Conservation (phyloP, 1,140 invertebrate species). For the Lysiphlebus fabarum region DNA sequence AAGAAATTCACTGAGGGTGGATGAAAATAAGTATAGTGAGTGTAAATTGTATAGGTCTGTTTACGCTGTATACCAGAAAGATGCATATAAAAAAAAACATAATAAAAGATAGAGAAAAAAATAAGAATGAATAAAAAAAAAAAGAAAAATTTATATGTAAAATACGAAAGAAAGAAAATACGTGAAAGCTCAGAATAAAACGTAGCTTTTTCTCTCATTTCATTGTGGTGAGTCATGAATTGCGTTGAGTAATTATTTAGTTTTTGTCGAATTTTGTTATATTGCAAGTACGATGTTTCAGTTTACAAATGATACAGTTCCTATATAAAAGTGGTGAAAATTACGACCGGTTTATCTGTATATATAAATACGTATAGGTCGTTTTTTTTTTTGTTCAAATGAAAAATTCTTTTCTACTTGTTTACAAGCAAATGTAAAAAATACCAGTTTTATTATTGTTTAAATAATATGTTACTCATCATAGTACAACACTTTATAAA, state of each 20-base stretch:
- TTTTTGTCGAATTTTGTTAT: conserved; percentile 22
- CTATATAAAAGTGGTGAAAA: not conserved
- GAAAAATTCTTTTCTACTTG: too few species aligned
- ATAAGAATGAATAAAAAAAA: not conserved
- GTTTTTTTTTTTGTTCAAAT: too few species aligned
- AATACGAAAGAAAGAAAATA: not conserved
- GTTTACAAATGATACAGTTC: conserved; percentile 25
- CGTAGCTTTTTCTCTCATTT: not conserved
- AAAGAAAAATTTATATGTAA: not conserved
- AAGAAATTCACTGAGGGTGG: not conserved
- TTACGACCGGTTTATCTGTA: too few species aligned
- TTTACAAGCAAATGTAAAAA: too few species aligned
- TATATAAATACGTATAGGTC: too few species aligned
- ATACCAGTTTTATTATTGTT: too few species aligned
- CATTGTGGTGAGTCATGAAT: conserved; percentile 27
- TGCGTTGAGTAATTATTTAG: conserved; percentile 31
- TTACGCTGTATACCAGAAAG: conserved; percentile 1
- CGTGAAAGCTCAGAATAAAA: not conserved
- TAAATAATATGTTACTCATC: too few species aligned
- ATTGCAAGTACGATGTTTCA: conserved; percentile 14
- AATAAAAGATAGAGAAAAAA: not conserved
- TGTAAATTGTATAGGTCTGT: conserved; percentile 20
- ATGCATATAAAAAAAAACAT: not conserved
- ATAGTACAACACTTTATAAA: too few species aligned
- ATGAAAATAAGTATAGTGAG: not conserved